Percentiles rank a stretch among this genome's conserved stretches.
phyloP scores from a whole-genome alignment of 1,140 invertebrate genomes.

The Protaetia brevitarsis region DNA sequence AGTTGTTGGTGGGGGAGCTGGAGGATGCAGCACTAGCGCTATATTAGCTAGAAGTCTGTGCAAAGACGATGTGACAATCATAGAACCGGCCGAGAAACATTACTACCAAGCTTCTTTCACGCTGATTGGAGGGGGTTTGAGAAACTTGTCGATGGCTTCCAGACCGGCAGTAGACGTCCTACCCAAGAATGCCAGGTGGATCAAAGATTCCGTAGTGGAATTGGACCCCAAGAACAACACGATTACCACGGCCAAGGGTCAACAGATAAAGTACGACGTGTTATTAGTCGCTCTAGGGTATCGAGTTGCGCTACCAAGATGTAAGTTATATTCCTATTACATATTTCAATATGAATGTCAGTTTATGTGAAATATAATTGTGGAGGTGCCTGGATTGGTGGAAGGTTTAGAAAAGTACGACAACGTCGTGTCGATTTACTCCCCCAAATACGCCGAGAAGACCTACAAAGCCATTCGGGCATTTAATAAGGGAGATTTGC shows the following conservation, averaged over 20 bases:
- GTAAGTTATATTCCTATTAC: slow-evolving; percentile 45
- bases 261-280: slow-evolving; percentile 77
- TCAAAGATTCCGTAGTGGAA: slow-evolving; percentile 66
- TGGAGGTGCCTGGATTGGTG: slow-evolving; percentile 66
- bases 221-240: slow-evolving; percentile 74
- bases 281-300: slow-evolving; percentile 81
- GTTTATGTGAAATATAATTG: not conserved
- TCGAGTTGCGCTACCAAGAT: slow-evolving; percentile 76
- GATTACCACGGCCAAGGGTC: slow-evolving; percentile 65
- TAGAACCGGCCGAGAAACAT: slow-evolving; percentile 82
- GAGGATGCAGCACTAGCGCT: slow-evolving; percentile 85
- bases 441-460: slow-evolving; percentile 73
- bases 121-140: slow-evolving; percentile 85
- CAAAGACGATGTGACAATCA: slow-evolving; percentile 69
- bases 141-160: slow-evolving; percentile 64
- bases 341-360: not conserved
- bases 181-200: slow-evolving; percentile 73
- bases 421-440: slow-evolving; percentile 90
- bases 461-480: slow-evolving; percentile 71
- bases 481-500: slow-evolving; percentile 75
- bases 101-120: slow-evolving; percentile 98
- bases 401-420: slow-evolving; percentile 70
- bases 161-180: slow-evolving; percentile 67
- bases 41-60: slow-evolving; percentile 74
- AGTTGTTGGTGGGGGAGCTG: slow-evolving; percentile 91